phyloP scores from a whole-genome alignment of 2,113 vertebrate genomes.

The Aleadryas rufinucha region DNA sequence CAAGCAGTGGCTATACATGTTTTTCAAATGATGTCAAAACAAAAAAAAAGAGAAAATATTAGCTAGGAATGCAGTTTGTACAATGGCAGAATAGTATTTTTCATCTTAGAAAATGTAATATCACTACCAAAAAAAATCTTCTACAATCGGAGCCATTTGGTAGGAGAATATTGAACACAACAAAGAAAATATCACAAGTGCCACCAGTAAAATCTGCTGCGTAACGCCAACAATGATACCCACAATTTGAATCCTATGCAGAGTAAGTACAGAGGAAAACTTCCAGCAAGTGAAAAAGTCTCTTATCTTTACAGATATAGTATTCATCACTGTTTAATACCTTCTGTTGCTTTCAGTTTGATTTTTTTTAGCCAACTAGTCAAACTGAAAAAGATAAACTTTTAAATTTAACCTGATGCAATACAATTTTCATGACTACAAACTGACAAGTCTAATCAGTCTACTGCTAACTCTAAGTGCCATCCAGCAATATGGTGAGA shows the following conservation, averaged over 20 bases:
- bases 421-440: neutral
- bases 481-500: neutral
- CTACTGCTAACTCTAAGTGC: neutral
- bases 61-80: neutral
- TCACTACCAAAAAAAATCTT: neutral
- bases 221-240: neutral
- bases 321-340: neutral
- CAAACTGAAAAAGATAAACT: neutral
- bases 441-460: neutral
- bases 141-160: neutral
- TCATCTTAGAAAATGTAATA: neutral
- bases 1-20: neutral
- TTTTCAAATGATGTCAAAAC: neutral
- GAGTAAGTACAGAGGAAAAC: neutral
- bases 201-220: neutral
- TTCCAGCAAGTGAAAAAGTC: neutral
- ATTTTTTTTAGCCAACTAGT: neutral
- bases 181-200: neutral
- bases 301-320: neutral
- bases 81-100: neutral
- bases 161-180: neutral
- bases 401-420: neutral
- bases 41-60: neutral
- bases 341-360: neutral
- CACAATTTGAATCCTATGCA: neutral